Conservation (phyloP, 2,797 vertebrate genomes). For the Bryconaethiops microstoma region DNA sequence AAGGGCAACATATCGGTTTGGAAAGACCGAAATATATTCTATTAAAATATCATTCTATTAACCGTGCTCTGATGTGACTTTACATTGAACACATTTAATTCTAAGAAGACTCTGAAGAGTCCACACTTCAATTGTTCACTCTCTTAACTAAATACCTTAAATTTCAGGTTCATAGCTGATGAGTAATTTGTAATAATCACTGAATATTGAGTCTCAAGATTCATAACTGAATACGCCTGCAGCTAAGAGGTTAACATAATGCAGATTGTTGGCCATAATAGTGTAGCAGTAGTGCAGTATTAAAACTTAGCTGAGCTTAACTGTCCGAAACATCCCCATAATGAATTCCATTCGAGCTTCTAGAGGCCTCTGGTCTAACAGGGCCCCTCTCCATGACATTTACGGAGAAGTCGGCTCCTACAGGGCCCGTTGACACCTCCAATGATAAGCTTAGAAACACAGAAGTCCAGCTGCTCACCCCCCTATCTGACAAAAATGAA, state of each 20-base stretch:
- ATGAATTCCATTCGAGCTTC: constrained; percentile 16
- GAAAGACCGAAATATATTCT: constrained; percentile 25
- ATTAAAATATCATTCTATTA: constrained; percentile 1
- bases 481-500: constrained; percentile 47
- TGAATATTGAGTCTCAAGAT: neutral
- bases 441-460: constrained; percentile 33
- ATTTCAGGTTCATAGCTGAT: neutral
- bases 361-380: constrained; percentile 8
- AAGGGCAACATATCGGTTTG: constrained; percentile 1
- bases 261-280: neutral
- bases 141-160: neutral
- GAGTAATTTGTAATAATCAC: neutral
- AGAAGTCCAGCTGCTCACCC: constrained; percentile 30
- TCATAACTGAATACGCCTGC: neutral
- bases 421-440: constrained; percentile 30
- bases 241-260: neutral
- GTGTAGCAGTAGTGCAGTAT: too few species aligned
- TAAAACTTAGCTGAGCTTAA: neutral
- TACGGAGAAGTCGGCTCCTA: constrained; percentile 10
- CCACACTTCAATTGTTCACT: neutral
- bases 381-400: constrained; percentile 17
- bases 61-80: neutral
- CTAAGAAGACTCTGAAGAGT: neutral
- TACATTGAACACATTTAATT: neutral
- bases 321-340: neutral